Conservation (phyloP, 1,140 invertebrate species). For the Drosophila nasuta region DNA sequence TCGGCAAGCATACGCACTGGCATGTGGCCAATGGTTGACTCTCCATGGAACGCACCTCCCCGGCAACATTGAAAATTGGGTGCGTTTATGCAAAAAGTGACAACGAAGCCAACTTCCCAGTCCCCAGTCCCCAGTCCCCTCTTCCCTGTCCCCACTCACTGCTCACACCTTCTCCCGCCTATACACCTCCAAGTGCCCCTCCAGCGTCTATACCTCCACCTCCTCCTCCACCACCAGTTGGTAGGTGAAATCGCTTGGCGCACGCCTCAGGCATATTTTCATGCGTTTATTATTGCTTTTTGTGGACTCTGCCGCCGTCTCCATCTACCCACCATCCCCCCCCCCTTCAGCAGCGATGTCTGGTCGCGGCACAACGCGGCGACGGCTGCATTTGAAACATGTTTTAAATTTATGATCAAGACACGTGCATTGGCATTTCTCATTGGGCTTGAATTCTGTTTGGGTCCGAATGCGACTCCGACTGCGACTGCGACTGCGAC, state of each 20-base stretch:
- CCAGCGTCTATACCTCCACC: background rate
- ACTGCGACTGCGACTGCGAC: background rate
- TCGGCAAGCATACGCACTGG: constrained; percentile 62
- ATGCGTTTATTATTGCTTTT: constrained; percentile 74
- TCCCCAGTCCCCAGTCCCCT: background rate
- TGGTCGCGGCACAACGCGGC: background rate
- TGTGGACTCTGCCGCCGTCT: constrained; percentile 57
- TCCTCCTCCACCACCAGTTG: background rate
- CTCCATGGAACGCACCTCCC: constrained; percentile 42
- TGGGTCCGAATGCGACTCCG: constrained; percentile 14
- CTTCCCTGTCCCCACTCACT: constrained; percentile 1
- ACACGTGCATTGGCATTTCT: constrained; percentile 76
- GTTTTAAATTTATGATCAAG: constrained; percentile 79
- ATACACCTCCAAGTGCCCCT: background rate
- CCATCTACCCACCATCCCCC: background rate
- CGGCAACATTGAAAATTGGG: constrained; percentile 72
- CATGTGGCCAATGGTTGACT: constrained; percentile 38
- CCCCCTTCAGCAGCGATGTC: background rate
- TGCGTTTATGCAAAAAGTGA: constrained; percentile 77
- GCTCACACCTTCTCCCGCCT: background rate
- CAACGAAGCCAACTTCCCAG: constrained; percentile 13
- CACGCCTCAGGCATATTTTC: constrained; percentile 78
- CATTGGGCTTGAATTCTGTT: constrained; percentile 60
- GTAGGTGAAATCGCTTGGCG: constrained; percentile 76
- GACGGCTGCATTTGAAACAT: constrained; percentile 77